These are phyloP conservation scores for Aethes cnicana DNA, from an alignment of 2,888 invertebrate genomes.

Conservation along the genomic window DNA sequence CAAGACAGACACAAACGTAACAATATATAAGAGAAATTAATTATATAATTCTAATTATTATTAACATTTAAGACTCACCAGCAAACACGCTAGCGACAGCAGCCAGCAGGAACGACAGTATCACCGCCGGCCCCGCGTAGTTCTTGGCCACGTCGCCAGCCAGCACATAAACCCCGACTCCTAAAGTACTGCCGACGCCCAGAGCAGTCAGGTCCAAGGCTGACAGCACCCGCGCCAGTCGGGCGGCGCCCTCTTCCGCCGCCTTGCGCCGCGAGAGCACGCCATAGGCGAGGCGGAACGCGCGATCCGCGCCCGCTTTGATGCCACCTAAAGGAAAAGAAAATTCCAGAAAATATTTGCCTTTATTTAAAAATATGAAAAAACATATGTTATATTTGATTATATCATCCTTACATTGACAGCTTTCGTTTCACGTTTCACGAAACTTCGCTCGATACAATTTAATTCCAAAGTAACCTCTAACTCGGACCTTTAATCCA, in stretches of 20 bases:
- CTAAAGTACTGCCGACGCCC: conserved; percentile 91
- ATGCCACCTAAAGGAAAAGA: conserved; percentile 56
- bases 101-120: conserved; percentile 93
- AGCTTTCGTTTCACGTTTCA: too few relatives aligned
- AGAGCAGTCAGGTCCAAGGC: conserved; percentile 92
- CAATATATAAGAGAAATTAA: too few relatives aligned
- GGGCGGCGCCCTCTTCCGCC: conserved; percentile 71
- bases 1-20: too few relatives aligned
- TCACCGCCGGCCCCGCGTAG: conserved; percentile 92
- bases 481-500: too few relatives aligned
- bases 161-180: conserved; percentile 95
- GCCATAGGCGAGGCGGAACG: conserved; percentile 59
- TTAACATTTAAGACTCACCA: too few relatives aligned
- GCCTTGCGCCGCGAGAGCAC: conserved; percentile 72
- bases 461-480: too few relatives aligned
- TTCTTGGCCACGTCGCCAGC: conserved; percentile 92
- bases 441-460: too few relatives aligned
- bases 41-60: too few relatives aligned
- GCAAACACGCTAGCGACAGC: conserved; percentile 95
- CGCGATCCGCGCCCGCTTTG: conserved; percentile 62
- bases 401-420: too few relatives aligned
- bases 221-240: conserved; percentile 87
- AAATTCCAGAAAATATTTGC: conserved; percentile 21
- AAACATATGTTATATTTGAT: too few relatives aligned
- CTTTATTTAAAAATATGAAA: too few relatives aligned